Conservation (phyloP, 2,888 invertebrate species). For the Latheticus oryzae region DNA sequence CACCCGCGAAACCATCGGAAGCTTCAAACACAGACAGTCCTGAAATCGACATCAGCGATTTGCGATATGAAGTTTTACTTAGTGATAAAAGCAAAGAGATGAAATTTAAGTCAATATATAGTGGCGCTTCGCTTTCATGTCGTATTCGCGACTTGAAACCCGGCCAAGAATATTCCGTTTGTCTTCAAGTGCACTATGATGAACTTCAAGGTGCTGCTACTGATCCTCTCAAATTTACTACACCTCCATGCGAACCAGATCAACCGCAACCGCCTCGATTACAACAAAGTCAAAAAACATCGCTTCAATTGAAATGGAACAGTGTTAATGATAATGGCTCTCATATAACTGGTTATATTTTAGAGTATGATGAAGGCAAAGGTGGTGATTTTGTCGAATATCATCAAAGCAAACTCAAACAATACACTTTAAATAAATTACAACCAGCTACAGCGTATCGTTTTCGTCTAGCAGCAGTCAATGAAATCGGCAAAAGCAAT, state of each 20-base stretch:
- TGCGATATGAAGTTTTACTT: constrained; percentile 84
- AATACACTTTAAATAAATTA: constrained; percentile 80
- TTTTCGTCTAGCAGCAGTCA: constrained; percentile 86
- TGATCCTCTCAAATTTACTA: constrained; percentile 83
- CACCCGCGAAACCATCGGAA: constrained; percentile 69
- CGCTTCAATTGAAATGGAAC: constrained; percentile 78
- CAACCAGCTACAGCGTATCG: constrained; percentile 83
- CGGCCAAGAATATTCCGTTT: constrained; percentile 88
- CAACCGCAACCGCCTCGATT: constrained; percentile 79
- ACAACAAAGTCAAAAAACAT: constrained; percentile 76
- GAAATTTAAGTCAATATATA: constrained; percentile 87
- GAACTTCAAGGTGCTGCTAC: constrained; percentile 80
- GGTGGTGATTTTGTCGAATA: constrained; percentile 77
- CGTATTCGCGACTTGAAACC: constrained; percentile 87
- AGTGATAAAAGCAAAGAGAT: constrained; percentile 83
- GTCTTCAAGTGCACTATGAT: constrained; percentile 80
- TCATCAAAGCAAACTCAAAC: constrained; percentile 78
- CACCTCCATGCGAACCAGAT: constrained; percentile 85
- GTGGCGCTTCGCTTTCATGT: constrained; percentile 80
- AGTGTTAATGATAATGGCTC: constrained; percentile 84
- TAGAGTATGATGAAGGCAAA: constrained; percentile 82
- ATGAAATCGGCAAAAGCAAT: constrained; percentile 80
- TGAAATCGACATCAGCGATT: constrained; percentile 71
- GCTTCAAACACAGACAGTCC: constrained; percentile 65
- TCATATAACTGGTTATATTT: constrained; percentile 78